phyloP scores from a whole-genome alignment of 2,888 invertebrate genomes.

The Spilosoma lubricipeda region DNA sequence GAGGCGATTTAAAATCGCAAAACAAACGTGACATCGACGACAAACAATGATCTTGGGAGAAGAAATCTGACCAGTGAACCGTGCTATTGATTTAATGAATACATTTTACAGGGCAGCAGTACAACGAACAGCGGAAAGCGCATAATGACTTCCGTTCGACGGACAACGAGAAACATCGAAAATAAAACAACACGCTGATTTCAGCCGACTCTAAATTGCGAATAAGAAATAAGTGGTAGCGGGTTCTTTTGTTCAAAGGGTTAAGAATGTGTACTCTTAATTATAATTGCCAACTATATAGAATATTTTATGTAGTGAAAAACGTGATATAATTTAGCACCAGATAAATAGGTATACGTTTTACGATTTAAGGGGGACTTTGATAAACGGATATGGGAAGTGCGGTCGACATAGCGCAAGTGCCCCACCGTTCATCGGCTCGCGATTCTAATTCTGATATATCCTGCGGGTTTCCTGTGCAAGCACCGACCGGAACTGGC shows the following conservation, averaged over 20 bases:
- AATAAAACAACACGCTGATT: constrained; percentile 68
- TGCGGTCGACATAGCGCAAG: constrained; percentile 71
- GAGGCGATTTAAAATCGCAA: constrained; percentile 46
- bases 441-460: constrained; percentile 80
- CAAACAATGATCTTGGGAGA: constrained; percentile 59
- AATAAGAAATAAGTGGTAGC: constrained; percentile 20
- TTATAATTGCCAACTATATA: neutral
- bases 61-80: constrained; percentile 61
- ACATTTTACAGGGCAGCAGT: constrained; percentile 79
- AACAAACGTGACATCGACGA: constrained; percentile 55
- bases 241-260: constrained; percentile 12
- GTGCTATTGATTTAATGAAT: constrained; percentile 81
- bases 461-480: constrained; percentile 76
- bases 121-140: constrained; percentile 79
- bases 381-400: constrained; percentile 73
- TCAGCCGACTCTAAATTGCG: constrained; percentile 46
- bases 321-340: neutral
- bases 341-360: constrained; percentile 34
- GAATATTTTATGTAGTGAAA: neutral
- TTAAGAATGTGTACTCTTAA: neutral
- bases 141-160: constrained; percentile 83
- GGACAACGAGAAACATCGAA: constrained; percentile 76
- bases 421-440: constrained; percentile 69
- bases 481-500: constrained; percentile 68
- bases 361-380: constrained; percentile 54